A percentile compares a stretch with the other conserved stretches of the same genome.
These are phyloP conservation scores for Phalacrocorax brasilianus DNA, from an alignment of 2,113 vertebrate species.

Conservation along the genomic window DNA sequence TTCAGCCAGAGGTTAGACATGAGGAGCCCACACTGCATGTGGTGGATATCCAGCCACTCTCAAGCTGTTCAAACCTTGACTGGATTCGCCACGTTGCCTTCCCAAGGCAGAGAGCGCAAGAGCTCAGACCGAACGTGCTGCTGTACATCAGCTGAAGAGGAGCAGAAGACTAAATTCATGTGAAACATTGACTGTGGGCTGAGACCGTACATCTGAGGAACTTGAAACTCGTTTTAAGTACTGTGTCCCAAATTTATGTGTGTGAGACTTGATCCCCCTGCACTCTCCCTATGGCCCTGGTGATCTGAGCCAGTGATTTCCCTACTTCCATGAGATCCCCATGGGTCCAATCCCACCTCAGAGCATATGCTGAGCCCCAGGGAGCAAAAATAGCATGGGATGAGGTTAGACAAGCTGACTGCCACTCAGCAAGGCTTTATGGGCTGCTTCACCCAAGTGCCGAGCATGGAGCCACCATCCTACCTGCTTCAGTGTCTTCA, in stretches of 20 bases:
- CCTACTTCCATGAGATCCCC: neutral
- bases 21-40: neutral
- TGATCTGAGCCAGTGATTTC: neutral
- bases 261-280: neutral
- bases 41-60: neutral
- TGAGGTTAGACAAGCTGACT: neutral
- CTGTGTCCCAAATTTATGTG: neutral
- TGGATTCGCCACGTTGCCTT: neutral
- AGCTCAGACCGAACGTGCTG: rapidly evolving
- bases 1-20: neutral
- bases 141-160: neutral
- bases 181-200: neutral
- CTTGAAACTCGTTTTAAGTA: rapidly evolving
- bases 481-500: slow-evolving; percentile 97
- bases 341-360: neutral
- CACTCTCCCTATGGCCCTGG: neutral
- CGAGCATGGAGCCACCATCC: rapidly evolving
- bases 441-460: neutral
- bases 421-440: neutral
- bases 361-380: neutral
- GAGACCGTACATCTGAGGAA: neutral
- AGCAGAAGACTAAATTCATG: neutral
- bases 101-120: neutral
- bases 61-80: neutral
- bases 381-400: neutral